A percentile compares a stretch with the other conserved stretches of the same genome.
These are phyloP conservation scores for Agapornis roseicollis DNA, from an alignment of 2,113 vertebrate genomes.

Conservation along the genomic window DNA sequence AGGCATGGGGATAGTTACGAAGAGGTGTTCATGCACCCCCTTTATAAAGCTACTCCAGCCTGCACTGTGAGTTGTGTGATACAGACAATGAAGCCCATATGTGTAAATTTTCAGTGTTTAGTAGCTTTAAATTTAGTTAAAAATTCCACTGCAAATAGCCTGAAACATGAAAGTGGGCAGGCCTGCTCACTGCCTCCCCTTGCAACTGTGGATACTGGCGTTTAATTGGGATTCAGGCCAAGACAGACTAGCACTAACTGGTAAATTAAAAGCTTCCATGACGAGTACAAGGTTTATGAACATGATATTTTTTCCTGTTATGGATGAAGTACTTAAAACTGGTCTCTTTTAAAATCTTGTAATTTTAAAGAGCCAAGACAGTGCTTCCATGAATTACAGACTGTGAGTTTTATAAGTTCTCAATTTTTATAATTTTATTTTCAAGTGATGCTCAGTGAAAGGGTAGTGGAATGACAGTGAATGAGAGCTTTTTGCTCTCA, in stretches of 20 bases:
- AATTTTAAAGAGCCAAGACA: neutral
- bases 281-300: neutral
- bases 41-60: neutral
- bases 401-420: neutral
- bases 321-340: neutral
- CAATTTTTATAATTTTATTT: neutral
- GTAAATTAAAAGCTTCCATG: neutral
- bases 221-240: neutral
- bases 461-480: neutral
- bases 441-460: neutral
- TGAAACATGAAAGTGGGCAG: neutral
- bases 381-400: neutral
- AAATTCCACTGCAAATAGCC: neutral
- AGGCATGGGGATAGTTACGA: rapidly evolving
- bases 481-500: neutral
- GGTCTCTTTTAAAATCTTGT: neutral
- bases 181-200: neutral
- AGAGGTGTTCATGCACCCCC: rapidly evolving
- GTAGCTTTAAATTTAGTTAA: neutral
- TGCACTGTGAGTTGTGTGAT: neutral
- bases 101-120: neutral
- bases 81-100: neutral
- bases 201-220: neutral
- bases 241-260: neutral
- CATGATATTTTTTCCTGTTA: neutral